Evolutionary conservation across 2,113 vertebrate species (phyloP), one percentile per base, ranked within the genome.

Genomic region (Mus pahari): DNA sequence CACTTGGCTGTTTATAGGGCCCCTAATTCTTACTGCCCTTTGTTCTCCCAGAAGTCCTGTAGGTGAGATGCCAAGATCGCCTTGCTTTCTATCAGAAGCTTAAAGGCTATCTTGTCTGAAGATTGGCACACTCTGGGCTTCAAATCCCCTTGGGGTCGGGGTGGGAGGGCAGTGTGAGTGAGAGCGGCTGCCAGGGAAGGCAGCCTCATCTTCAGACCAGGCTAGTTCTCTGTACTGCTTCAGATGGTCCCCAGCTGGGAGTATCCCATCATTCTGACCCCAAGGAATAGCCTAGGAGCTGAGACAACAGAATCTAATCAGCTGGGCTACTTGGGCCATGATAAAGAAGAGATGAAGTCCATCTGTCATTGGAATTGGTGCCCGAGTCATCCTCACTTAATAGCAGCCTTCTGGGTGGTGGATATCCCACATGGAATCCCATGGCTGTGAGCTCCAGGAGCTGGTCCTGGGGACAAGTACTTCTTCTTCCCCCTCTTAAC

Each of bases 161-260:
- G 28, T 19, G 58, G n/a, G n/a, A n/a, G 7, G 48, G 7, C 3
- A 0, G 55, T 50, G 50, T 5, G 20, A 68, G 20, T n/a, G 45
- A 70, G 62, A 78, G 31, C 82, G 60, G 50, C 60, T 58, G 0
- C 22, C 0, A 0, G 10, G 68, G 22, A 33, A 20, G 12, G 24
- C 14, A 36, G 24, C 17, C 5, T 7, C 0, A 0, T 14, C 26
- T 17, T 94, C 36, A 31, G 62, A 42, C 66, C 8, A 0, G 22
- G 0, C 20, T 42, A 39, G 7, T 28, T 39, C 19, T 93, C n/a
- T 5, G 3, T 22, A 0, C 58, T 6, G 7, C 24, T 64, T 50
- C 16, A 13, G 22, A 6, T 4, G 8, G 7, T 58, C 1, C 1
- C 8, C 10, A 58, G 26, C 58, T 22, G 20, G 70, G 1, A 4